Evolutionary conservation across 2,888 invertebrate genomes (phyloP).

Genomic region (Eledona agricola): DNA sequence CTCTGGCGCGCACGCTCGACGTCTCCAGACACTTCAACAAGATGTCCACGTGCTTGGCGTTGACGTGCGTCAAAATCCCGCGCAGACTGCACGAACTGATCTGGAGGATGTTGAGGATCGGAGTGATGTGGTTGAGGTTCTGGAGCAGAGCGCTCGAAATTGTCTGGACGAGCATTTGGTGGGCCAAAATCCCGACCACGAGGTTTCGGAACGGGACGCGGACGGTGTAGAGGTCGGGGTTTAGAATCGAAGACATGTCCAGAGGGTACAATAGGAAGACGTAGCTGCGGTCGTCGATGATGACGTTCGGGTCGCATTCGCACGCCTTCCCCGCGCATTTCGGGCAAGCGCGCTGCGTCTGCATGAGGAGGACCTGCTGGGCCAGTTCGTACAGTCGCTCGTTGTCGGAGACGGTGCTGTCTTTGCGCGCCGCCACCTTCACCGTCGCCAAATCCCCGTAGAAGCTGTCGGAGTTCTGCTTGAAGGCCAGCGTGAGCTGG

Average conservation of each 20-base stretch:
- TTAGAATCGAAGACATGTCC: conserved; percentile 74
- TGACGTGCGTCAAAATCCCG: conserved; percentile 63
- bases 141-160: conserved; percentile 88
- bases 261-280: conserved; percentile 87
- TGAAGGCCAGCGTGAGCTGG: conserved; percentile 89
- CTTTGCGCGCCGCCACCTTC: conserved; percentile 90
- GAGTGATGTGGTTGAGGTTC: conserved; percentile 61
- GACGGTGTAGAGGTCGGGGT: conserved; percentile 80
- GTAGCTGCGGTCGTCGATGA: conserved; percentile 85
- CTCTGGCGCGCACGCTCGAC: conserved; percentile 82
- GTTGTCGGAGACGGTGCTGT: conserved; percentile 85
- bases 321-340: conserved; percentile 59
- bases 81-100: conserved; percentile 60
- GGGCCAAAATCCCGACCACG: conserved; percentile 88
- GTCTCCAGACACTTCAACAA: conserved; percentile 81
- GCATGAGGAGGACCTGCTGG: conserved; percentile 83
- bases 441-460: conserved; percentile 93
- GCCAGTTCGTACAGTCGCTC: conserved; percentile 87
- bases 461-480: conserved; percentile 91
- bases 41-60: conserved; percentile 72
- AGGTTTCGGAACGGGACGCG: conserved; percentile 88
- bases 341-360: conserved; percentile 56
- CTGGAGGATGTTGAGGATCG: conserved; percentile 61
- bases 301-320: conserved; percentile 63
- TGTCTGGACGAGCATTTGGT: conserved; percentile 91